Conservation (phyloP, 2,797 vertebrate species). For the Scleropages formosus region DNA sequence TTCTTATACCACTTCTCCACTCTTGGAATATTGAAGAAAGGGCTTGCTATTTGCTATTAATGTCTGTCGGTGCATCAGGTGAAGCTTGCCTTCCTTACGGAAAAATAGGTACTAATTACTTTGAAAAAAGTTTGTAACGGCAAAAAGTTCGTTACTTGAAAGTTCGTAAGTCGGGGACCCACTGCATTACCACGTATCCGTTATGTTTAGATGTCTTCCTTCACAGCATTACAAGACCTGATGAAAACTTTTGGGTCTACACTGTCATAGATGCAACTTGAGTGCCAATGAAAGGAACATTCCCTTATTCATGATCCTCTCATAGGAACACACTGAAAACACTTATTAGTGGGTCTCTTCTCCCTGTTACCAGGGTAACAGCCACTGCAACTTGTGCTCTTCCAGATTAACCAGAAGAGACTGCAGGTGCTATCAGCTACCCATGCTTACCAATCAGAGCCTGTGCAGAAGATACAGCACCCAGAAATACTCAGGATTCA, state of each 20-base stretch:
- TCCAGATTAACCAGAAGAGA: slow-evolving; percentile 22
- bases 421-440: slow-evolving; percentile 24
- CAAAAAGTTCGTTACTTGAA: no score
- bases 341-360: slow-evolving; percentile 21
- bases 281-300: neutral
- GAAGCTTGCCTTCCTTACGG: no score
- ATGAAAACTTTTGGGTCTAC: neutral
- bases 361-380: slow-evolving; percentile 41
- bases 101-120: no score
- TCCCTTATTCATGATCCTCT: neutral
- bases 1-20: no score
- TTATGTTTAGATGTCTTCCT: neutral
- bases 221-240: neutral
- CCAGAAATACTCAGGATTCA: neutral
- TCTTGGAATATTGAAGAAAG: no score
- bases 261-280: neutral
- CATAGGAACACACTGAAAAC: neutral
- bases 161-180: no score
- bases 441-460: neutral
- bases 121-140: no score
- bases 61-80: no score
- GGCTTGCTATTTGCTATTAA: no score
- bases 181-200: neutral
- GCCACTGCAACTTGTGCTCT: slow-evolving; percentile 23
- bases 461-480: slow-evolving; percentile 10